Conservation (phyloP, 2,113 vertebrate species). For the Amazona vittata region DNA sequence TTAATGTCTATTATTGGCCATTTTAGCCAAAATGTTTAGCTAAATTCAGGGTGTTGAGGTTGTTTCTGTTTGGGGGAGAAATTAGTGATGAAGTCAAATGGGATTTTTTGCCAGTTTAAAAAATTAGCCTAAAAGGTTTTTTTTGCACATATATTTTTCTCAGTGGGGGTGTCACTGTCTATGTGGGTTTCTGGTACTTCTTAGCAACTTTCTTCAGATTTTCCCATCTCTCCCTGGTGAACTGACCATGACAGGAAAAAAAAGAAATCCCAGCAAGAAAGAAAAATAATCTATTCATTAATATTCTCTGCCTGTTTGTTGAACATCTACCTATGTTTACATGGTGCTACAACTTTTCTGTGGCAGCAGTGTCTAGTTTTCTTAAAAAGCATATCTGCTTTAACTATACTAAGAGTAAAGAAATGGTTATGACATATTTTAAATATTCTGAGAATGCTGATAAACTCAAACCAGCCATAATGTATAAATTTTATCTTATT, state of each 20-base stretch:
- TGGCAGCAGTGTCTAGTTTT: neutral
- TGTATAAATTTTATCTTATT: neutral
- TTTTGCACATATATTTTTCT: neutral
- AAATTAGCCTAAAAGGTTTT: neutral
- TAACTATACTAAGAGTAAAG: neutral
- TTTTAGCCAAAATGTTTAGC: neutral
- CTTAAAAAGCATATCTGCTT: neutral
- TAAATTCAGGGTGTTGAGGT: neutral
- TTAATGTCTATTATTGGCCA: neutral
- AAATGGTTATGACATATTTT: neutral
- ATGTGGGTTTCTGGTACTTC: neutral
- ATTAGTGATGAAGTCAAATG: neutral
- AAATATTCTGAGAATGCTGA: neutral
- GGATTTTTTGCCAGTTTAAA: rapidly evolving
- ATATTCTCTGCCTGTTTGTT: neutral
- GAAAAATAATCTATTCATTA: neutral
- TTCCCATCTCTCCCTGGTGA: neutral
- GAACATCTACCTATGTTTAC: neutral
- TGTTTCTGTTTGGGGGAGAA: neutral
- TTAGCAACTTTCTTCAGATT: neutral
- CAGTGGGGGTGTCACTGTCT: neutral
- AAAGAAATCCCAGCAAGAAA: too few species aligned
- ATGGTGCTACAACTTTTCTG: neutral
- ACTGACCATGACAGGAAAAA: neutral
- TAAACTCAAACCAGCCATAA: neutral